These are phyloP conservation scores for Apostichopus leukothele DNA, from an alignment of 53 echinoderm and acorn worm species.

Conservation along the genomic window DNA sequence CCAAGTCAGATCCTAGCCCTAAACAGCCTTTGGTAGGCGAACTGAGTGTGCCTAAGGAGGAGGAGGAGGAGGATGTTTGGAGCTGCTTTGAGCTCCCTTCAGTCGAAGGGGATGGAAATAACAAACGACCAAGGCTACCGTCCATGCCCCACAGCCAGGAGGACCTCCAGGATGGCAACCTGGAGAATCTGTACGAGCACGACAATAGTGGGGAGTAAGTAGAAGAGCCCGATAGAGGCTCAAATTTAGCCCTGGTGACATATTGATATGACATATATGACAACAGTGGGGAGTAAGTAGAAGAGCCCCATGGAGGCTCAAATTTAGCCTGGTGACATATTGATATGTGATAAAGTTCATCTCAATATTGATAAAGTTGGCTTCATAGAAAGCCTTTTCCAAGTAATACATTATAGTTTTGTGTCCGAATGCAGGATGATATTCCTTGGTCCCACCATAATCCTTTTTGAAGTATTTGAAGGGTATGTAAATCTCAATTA, in stretches of 20 bases:
- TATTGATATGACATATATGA: neutral
- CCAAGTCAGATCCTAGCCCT: slow-evolving; percentile 44
- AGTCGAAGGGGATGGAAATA: slow-evolving; percentile 54
- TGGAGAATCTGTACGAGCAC: slow-evolving; percentile 81
- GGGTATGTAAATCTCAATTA: too few species aligned
- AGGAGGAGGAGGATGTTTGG: slow-evolving; percentile 77
- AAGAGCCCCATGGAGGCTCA: neutral
- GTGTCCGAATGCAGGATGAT: too few species aligned
- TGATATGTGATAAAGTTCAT: too few species aligned
- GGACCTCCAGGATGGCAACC: slow-evolving; percentile 52
- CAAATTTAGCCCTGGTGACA: neutral
- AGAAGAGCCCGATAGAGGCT: neutral
- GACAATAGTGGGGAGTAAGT: slow-evolving; percentile 95
- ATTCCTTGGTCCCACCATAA: too few species aligned
- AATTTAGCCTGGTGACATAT: neutral
- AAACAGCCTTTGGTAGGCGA: slow-evolving; percentile 43
- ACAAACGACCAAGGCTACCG: slow-evolving; percentile 85
- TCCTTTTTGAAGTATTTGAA: too few species aligned
- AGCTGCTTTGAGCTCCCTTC: slow-evolving; percentile 76
- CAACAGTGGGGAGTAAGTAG: slow-evolving; percentile 70
- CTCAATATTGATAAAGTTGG: too few species aligned
- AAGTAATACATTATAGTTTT: too few species aligned
- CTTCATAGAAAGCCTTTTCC: too few species aligned
- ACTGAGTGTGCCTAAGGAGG: slow-evolving; percentile 56
- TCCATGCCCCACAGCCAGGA: slow-evolving; percentile 65